phyloP scores from a whole-genome alignment of 2,113 vertebrate genomes.

The Apteryx owenii region DNA sequence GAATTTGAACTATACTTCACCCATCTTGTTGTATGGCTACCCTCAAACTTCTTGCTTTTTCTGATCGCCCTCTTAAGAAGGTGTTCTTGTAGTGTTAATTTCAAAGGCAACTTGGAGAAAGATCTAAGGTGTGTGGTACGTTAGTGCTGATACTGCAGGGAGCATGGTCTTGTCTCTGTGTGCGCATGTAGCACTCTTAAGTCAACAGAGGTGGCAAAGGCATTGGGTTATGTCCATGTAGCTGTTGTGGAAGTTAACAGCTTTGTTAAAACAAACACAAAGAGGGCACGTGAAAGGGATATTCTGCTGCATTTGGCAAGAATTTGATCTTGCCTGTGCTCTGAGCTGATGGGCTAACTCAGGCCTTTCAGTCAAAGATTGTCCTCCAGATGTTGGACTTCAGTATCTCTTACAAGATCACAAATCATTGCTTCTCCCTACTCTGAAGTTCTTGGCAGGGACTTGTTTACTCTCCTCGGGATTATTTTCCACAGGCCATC shows the following conservation, averaged over 20 bases:
- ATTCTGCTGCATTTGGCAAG: background rate
- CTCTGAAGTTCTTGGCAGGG: conserved; percentile 40
- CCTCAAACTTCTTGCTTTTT: background rate
- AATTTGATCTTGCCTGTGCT: background rate
- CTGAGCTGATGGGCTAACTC: background rate
- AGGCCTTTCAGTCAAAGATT: background rate
- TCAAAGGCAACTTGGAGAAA: background rate
- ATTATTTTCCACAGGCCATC: conserved; percentile 68
- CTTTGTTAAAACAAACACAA: background rate
- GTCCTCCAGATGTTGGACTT: conserved; percentile 45
- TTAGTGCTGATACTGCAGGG: background rate
- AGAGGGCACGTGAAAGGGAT: background rate
- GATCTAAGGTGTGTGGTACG: background rate
- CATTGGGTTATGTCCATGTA: background rate
- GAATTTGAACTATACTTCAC: background rate
- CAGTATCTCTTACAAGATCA: background rate
- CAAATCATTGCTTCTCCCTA: background rate
- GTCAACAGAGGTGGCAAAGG: background rate
- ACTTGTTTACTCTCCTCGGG: conserved; percentile 59
- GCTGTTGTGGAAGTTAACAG: background rate
- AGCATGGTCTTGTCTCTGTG: background rate
- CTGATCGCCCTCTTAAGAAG: background rate
- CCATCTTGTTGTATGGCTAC: background rate
- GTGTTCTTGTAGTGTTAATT: background rate
- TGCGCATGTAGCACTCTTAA: accelerated